Conservation (phyloP, 2,113 vertebrate species). For the Macaca fascicularis region DNA sequence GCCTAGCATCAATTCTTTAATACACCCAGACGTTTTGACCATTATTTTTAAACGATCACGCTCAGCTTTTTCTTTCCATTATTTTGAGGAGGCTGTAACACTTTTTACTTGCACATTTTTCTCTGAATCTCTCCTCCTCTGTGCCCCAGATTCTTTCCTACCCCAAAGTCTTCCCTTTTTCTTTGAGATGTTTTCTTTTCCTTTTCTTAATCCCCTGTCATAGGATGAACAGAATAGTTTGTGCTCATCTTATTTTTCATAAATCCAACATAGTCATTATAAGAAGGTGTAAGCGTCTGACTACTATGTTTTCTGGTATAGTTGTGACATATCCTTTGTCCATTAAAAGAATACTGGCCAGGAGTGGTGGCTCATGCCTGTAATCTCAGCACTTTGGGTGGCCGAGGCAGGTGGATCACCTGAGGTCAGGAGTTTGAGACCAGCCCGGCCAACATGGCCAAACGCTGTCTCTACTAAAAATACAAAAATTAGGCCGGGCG, state of each 20-base stretch:
- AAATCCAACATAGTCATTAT: background rate
- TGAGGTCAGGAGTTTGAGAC: too few species aligned
- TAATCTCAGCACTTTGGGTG: too few species aligned
- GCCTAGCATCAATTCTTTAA: background rate
- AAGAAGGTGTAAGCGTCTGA: background rate
- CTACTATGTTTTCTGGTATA: background rate
- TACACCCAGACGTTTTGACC: background rate
- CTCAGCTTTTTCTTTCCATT: background rate
- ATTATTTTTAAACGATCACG: background rate
- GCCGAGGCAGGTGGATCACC: too few species aligned
- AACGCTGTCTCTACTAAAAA: too few species aligned
- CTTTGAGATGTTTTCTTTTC: background rate
- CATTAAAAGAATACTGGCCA: background rate
- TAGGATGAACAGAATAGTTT: background rate
- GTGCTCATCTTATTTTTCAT: background rate
- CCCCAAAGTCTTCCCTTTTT: background rate
- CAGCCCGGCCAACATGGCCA: too few species aligned
- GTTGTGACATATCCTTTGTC: background rate
- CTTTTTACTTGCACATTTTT: background rate
- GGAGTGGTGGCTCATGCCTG: too few species aligned
- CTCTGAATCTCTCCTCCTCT: too few species aligned
- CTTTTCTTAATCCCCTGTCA: background rate
- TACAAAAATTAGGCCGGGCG: too few species aligned
- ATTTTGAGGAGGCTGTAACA: background rate
- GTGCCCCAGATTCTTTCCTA: accelerated